Conservation (phyloP, 2,797 vertebrate genomes). For the Chloroceryle inda region DNA sequence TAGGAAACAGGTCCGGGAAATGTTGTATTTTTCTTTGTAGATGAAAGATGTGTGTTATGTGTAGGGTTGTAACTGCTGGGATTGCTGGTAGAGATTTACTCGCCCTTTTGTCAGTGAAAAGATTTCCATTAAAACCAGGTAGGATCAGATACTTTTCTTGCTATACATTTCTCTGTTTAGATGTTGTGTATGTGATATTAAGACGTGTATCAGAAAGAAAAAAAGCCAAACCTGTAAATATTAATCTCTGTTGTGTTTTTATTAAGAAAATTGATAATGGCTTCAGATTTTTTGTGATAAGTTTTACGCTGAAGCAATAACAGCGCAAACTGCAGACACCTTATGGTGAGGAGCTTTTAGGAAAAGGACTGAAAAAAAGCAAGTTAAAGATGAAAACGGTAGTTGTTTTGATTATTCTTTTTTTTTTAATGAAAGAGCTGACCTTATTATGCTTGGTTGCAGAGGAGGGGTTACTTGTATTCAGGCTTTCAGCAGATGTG, state of each 20-base stretch:
- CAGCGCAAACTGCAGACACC: accelerated
- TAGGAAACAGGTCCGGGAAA: background rate
- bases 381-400: background rate
- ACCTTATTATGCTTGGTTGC: no score
- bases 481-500: background rate
- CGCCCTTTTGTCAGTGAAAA: background rate
- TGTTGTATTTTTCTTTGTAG: background rate
- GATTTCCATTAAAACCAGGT: background rate
- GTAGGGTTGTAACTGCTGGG: background rate
- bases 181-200: background rate
- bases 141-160: background rate
- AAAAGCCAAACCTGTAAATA: background rate
- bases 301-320: background rate
- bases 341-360: background rate
- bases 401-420: no score
- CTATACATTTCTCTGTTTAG: background rate
- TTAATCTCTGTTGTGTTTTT: background rate
- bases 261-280: background rate
- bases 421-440: background rate
- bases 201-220: background rate
- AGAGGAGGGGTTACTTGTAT: background rate
- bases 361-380: background rate
- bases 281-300: background rate
- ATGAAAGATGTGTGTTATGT: accelerated
- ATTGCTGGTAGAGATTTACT: background rate